Conservation (phyloP, 64 coral and sea anemone species). For the Actinia tenebrosa region DNA sequence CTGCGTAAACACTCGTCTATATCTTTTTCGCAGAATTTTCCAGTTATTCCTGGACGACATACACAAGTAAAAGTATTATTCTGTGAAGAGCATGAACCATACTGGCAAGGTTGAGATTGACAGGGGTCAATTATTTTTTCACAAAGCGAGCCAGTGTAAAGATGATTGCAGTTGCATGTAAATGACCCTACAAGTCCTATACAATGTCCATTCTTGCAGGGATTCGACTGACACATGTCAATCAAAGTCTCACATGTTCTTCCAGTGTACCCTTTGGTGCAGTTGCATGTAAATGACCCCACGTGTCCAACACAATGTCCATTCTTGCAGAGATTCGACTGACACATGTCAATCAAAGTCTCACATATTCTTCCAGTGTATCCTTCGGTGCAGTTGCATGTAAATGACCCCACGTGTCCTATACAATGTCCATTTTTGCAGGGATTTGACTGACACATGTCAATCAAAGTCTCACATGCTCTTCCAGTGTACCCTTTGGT, state of each 20-base stretch:
- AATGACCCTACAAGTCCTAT: slow-evolving; percentile 4
- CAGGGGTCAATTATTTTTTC: slow-evolving; percentile 37
- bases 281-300: slow-evolving; percentile 26
- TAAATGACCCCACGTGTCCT: background rate
- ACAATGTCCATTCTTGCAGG: slow-evolving; percentile 61
- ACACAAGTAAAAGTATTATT: slow-evolving; percentile 34
- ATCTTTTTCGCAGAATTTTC: slow-evolving; percentile 43
- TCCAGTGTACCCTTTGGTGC: slow-evolving; percentile 49
- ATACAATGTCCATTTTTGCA: slow-evolving; percentile 57
- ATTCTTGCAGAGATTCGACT: slow-evolving; percentile 37
- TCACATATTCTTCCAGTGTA: slow-evolving; percentile 21
- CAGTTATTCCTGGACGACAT: slow-evolving; percentile 50
- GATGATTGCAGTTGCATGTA: slow-evolving; percentile 12
- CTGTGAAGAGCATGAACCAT: slow-evolving; percentile 41
- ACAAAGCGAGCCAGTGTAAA: slow-evolving; percentile 54
- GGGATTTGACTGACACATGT: slow-evolving; percentile 39
- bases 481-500: slow-evolving; percentile 43
- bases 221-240: slow-evolving; percentile 12
- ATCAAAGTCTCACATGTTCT: slow-evolving; percentile 49
- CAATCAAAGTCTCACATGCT: slow-evolving; percentile 24
- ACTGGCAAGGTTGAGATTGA: slow-evolving; percentile 41
- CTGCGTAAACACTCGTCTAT: slow-evolving; percentile 27
- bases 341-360: slow-evolving; percentile 32
- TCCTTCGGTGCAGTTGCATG: slow-evolving; percentile 26
- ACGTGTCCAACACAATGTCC: slow-evolving; percentile 17